Conservation (phyloP, 2,888 invertebrate species). For the Bombyx huttoni region DNA sequence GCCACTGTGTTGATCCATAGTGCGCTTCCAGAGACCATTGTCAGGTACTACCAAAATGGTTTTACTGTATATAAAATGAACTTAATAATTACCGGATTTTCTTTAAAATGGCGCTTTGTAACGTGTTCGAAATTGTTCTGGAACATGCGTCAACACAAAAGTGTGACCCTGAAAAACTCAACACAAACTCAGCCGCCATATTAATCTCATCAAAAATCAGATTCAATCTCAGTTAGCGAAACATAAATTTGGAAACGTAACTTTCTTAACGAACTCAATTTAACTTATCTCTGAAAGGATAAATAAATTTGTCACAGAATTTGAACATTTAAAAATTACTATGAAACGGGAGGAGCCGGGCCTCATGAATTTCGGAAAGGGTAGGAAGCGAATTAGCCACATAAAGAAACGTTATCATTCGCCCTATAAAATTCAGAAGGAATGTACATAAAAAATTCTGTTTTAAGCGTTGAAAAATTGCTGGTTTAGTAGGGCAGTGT, state of each 20-base stretch:
- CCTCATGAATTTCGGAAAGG: neutral
- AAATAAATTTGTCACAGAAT: neutral
- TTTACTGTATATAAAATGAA: too few relatives aligned
- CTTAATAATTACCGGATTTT: too few relatives aligned
- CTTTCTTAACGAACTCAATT: neutral
- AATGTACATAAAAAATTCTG: slow-evolving; percentile 23
- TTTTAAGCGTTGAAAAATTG: slow-evolving; percentile 18
- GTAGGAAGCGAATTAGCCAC: slow-evolving; percentile 1
- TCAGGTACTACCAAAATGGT: too few relatives aligned
- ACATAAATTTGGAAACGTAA: neutral
- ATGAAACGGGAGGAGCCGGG: neutral
- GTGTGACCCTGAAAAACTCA: too few relatives aligned
- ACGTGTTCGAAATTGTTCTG: too few relatives aligned
- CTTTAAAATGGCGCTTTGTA: too few relatives aligned
- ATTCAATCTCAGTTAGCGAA: neutral
- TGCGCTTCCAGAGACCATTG: too few relatives aligned
- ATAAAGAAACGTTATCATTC: slow-evolving; percentile 5
- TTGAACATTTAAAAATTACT: neutral
- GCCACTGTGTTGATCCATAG: too few relatives aligned
- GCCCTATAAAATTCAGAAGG: slow-evolving; percentile 20
- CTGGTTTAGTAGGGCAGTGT: slow-evolving; percentile 17
- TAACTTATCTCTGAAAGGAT: neutral
- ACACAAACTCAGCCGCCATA: neutral
- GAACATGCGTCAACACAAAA: too few relatives aligned
- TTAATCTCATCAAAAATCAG: neutral